Evolutionary conservation across 2,113 vertebrate species (phyloP).

Genomic region (Polyodon spathula): DNA sequence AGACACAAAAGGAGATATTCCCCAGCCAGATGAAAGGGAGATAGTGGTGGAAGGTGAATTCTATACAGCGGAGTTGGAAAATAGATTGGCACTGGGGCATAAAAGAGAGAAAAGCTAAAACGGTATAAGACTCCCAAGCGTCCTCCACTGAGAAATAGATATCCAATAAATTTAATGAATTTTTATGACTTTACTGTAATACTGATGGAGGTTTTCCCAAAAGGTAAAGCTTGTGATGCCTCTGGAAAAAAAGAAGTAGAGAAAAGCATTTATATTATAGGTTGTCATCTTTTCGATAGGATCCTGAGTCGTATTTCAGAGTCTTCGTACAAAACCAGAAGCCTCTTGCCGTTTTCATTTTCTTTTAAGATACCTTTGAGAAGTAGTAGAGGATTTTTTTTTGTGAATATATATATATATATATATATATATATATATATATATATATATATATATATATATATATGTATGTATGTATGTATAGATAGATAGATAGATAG

Average conservation of each 20-base stretch:
- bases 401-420: too few species aligned
- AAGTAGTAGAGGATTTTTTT: too few species aligned
- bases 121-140: not conserved
- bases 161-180: slow-evolving; percentile 34
- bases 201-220: slow-evolving; percentile 36
- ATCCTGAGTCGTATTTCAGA: slow-evolving; percentile 35
- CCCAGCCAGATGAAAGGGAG: not conserved
- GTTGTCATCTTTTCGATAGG: slow-evolving; percentile 35
- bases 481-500: not conserved
- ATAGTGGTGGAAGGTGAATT: not conserved
- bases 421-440: too few species aligned
- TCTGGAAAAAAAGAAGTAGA: slow-evolving; percentile 33
- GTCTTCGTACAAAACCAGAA: too few species aligned
- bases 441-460: too few species aligned
- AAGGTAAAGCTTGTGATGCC: slow-evolving; percentile 37
- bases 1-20: not conserved
- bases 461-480: not conserved
- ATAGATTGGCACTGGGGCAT: not conserved
- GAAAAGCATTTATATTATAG: slow-evolving; percentile 42
- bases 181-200: slow-evolving; percentile 41
- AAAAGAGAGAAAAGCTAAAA: not conserved
- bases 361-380: too few species aligned
- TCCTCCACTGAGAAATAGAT: not conserved
- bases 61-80: not conserved
- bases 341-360: too few species aligned